Conservation (phyloP, 35 echinoderm and acorn worm species). For the Stichopus chloronotus region DNA sequence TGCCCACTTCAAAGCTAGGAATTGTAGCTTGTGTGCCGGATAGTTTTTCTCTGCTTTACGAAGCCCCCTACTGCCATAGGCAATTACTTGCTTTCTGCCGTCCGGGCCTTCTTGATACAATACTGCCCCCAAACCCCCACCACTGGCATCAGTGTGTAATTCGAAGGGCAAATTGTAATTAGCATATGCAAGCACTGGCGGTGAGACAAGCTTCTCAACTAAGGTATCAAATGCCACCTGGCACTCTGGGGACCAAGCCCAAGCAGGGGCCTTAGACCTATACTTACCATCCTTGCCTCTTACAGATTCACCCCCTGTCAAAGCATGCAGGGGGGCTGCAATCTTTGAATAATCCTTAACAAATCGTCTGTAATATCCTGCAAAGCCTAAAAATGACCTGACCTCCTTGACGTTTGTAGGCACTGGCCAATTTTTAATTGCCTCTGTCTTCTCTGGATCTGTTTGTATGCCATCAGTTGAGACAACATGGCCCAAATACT, state of each 20-base stretch:
- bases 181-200: constrained; percentile 16
- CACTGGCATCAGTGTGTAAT: constrained; percentile 43
- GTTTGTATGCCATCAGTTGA: constrained; percentile 42
- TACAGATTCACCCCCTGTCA: constrained; percentile 4
- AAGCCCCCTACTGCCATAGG: neutral
- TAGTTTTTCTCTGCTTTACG: constrained; percentile 27
- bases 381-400: constrained; percentile 45
- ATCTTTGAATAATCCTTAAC: constrained; percentile 69
- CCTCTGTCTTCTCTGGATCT: constrained; percentile 41
- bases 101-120: constrained; percentile 1
- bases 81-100: neutral
- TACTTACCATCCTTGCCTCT: neutral
- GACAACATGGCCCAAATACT: constrained; percentile 68
- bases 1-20: constrained; percentile 58
- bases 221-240: constrained; percentile 12
- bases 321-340: neutral
- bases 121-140: constrained; percentile 10
- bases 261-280: constrained; percentile 21
- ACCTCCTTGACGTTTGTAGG: constrained; percentile 48
- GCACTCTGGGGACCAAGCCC: neutral
- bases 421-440: constrained; percentile 37
- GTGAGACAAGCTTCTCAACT: neutral
- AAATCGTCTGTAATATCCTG: constrained; percentile 60
- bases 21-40: constrained; percentile 47
- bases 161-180: constrained; percentile 34